Conservation (phyloP, 2,113 vertebrate species). For the Paramormyrops kingsleyae region DNA sequence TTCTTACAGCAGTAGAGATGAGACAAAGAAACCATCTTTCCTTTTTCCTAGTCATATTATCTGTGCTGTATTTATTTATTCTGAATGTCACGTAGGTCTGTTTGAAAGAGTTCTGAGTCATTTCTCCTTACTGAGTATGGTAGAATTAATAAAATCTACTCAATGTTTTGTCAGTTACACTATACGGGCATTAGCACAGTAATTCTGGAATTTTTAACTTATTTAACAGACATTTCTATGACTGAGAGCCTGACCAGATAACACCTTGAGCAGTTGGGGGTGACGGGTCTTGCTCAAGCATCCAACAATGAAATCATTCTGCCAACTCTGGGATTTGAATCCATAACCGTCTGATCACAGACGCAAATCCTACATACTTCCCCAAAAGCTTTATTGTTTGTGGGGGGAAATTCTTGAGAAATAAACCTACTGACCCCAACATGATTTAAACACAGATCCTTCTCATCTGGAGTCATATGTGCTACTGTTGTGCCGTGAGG, state of each 20-base stretch:
- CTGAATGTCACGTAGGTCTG: background rate
- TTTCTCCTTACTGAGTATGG: background rate
- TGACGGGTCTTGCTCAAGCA: background rate
- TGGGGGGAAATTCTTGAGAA: background rate
- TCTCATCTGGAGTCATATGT: background rate
- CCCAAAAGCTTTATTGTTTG: background rate
- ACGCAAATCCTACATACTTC: background rate
- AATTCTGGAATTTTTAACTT: background rate
- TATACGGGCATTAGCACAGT: background rate
- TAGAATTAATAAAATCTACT: background rate
- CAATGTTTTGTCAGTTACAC: background rate
- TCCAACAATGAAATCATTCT: background rate
- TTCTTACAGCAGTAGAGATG: background rate
- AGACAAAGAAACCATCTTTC: background rate
- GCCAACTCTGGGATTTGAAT: background rate
- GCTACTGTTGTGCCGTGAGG: background rate
- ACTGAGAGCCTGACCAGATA: background rate
- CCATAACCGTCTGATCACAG: background rate
- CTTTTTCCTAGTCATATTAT: background rate
- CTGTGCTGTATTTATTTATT: background rate
- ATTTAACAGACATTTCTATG: background rate
- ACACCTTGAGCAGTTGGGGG: background rate
- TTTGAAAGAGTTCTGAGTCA: background rate
- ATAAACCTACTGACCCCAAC: background rate
- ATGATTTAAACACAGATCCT: background rate